Evolutionary conservation across 2,888 invertebrate species (phyloP).

Genomic region (Ptychoptera contaminata): DNA sequence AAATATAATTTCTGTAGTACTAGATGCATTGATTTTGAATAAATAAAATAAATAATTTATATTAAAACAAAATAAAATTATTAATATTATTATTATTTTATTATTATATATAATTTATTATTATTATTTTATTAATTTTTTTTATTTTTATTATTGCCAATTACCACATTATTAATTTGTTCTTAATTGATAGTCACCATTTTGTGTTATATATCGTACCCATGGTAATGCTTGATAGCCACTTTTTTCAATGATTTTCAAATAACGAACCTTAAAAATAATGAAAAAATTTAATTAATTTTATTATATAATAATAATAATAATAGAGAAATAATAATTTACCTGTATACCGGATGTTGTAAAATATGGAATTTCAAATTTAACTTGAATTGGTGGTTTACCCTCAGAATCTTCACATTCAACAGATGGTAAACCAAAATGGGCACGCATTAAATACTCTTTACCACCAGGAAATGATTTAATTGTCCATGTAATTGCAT

Average conservation of each 20-base stretch:
- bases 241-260: constrained; percentile 98
- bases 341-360: constrained; percentile 98
- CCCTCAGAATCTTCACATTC: constrained; percentile 89
- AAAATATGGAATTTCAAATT: constrained; percentile 98
- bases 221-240: constrained; percentile 97
- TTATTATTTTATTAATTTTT: constrained; percentile 27
- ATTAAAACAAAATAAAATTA: too few relatives aligned
- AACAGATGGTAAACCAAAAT: constrained; percentile 93
- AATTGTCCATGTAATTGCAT: constrained; percentile 93
- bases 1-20: too few relatives aligned
- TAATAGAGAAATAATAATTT: constrained; percentile 11
- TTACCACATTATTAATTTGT: constrained; percentile 48
- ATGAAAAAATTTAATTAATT: constrained; percentile 1
- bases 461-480: constrained; percentile 97
- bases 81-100: too few relatives aligned
- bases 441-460: constrained; percentile 95
- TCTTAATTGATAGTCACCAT: constrained; percentile 94
- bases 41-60: too few relatives aligned
- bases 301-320: background rate
- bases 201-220: constrained; percentile 99
- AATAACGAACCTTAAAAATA: constrained; percentile 50
- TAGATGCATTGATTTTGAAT: too few relatives aligned
- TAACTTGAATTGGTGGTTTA: constrained; percentile 94
- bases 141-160: constrained; percentile 16
- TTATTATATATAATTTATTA: constrained; percentile 10